These are phyloP conservation scores for Drosophila helvetica DNA, from an alignment of 2,888 invertebrate genomes.

Conservation along the genomic window DNA sequence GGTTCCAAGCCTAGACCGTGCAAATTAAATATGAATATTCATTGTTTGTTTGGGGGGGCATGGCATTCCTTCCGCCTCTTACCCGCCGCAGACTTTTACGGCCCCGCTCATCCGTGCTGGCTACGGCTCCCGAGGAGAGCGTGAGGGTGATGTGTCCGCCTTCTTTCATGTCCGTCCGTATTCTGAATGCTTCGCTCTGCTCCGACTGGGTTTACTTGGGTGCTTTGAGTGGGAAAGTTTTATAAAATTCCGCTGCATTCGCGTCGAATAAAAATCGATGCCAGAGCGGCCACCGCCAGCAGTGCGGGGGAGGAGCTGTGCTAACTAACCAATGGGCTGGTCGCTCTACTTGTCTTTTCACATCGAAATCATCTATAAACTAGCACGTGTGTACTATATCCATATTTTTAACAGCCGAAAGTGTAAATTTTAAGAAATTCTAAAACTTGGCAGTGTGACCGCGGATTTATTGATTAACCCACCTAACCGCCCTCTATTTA, in stretches of 20 bases:
- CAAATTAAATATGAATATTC: constrained; percentile 10
- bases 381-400: background rate
- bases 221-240: constrained; percentile 12
- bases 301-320: constrained; percentile 1
- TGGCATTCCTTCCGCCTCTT: constrained; percentile 41
- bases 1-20: constrained; percentile 90
- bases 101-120: constrained; percentile 57
- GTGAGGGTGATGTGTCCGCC: constrained; percentile 81
- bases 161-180: constrained; percentile 65
- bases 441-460: too few relatives aligned
- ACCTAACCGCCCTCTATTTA: background rate
- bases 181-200: background rate
- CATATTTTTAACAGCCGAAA: background rate
- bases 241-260: constrained; percentile 35
- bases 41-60: background rate
- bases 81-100: constrained; percentile 83
- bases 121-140: constrained; percentile 64
- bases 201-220: background rate
- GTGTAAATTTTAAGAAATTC: background rate
- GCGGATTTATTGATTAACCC: background rate
- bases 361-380: constrained; percentile 9
- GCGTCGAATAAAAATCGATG: constrained; percentile 45
- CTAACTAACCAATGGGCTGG: constrained; percentile 30
- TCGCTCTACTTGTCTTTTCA: constrained; percentile 15
- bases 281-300: constrained; percentile 11